A percentile compares a stretch with the other conserved stretches of the same genome.
phyloP scores from a whole-genome alignment of 2,888 invertebrate species.

The Agriopis marginaria region DNA sequence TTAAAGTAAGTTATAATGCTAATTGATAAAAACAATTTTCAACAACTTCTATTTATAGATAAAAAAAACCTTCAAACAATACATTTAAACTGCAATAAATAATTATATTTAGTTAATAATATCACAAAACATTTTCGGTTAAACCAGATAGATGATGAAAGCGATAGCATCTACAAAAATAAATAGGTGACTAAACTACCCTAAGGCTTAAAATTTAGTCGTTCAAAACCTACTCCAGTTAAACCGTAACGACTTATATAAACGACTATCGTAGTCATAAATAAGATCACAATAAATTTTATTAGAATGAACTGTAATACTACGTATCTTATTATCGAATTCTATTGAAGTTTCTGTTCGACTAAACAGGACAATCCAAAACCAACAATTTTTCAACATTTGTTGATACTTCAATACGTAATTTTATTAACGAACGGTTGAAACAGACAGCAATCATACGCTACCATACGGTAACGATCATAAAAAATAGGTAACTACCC shows the following conservation, averaged over 20 bases:
- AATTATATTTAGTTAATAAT: conserved; percentile 53
- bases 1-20: not conserved
- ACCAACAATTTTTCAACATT: not conserved
- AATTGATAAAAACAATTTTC: conserved; percentile 54
- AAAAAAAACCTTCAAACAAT: conserved; percentile 51
- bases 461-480: not conserved
- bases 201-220: not conserved
- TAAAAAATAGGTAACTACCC: not conserved
- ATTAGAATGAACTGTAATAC: conserved; percentile 1
- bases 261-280: not conserved
- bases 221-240: not conserved
- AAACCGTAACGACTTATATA: not conserved
- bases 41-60: conserved; percentile 52
- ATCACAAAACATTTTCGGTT: conserved; percentile 57
- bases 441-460: conserved; percentile 44
- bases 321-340: no score
- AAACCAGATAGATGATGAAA: conserved; percentile 42
- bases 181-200: not conserved
- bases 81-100: conserved; percentile 41
- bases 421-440: conserved; percentile 12
- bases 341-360: not conserved
- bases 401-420: not conserved
- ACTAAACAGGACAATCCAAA: not conserved
- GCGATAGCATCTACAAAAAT: not conserved
- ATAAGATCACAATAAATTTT: conserved; percentile 1